Evolutionary conservation across 2,797 vertebrate genomes (phyloP), one percentile per base, ranked within the genome.

Genomic region (Xiphorhynchus erythropygius): DNA sequence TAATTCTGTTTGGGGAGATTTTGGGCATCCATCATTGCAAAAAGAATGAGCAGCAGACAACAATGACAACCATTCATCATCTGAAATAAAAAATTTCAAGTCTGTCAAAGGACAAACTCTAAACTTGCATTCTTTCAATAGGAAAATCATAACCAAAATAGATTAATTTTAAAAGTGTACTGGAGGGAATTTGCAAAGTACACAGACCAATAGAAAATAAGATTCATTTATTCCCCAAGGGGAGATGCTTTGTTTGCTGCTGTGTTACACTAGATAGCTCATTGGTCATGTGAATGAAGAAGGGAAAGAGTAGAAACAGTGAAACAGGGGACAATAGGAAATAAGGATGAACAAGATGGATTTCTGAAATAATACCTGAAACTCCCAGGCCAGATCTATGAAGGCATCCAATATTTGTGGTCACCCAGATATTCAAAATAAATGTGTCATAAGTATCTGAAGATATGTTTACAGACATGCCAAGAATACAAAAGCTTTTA

Each of bases 141-240:
- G 65, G 57, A 94, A 92, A 93, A 87, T 64, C 55, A 14, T 71
- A 90, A 84, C 12, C n/a, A 84, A 96, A 94, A 59, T 27, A 75
- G 79, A 83, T 84, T 80, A 60, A 84, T 95, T 96, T 94, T 81
- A n/a, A 71, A 96, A 96, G 37, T 12, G 4, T 33, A 84, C 33
- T 4, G 1, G 81, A 50, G 71, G 50, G 89, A 90, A 68, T 83
- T 83, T 84, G 30, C 13, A 17, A 85, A 87, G 33, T 21, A 50
- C 28, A 39, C 21, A 84, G 80, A 85, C 69, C 68, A 87, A 92
- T 53, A 76, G 60, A 47, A 95, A 89, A 57, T 39, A 75, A 64
- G 53, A 44, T 92, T 89, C 0, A 0, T 60, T 86, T 76, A 24
- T 93, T 86, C 64, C 67, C 80, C 49, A 75, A 6, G 24, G 63